A percentile compares a stretch with the other conserved stretches of the same genome.
These are phyloP conservation scores for Tribolium freemani DNA, from an alignment of 2,888 invertebrate genomes.

Conservation along the genomic window DNA sequence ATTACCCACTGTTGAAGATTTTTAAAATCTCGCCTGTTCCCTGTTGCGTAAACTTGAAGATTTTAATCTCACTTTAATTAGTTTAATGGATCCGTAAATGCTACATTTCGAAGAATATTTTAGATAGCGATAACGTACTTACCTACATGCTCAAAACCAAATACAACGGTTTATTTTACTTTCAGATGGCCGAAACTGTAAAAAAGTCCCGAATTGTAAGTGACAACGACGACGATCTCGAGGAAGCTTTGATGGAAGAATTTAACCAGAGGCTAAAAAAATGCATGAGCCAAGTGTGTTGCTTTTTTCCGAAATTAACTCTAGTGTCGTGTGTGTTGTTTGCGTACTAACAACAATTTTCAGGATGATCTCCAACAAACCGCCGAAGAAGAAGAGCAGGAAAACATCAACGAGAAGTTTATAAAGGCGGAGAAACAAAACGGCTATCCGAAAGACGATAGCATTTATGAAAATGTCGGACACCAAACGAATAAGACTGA, in stretches of 20 bases:
- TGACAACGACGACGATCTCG: constrained; percentile 61
- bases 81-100: constrained; percentile 15
- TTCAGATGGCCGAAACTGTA: constrained; percentile 68
- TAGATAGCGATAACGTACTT: background rate
- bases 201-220: constrained; percentile 68
- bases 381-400: constrained; percentile 52
- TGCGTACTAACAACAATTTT: constrained; percentile 57
- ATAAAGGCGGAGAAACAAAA: constrained; percentile 57
- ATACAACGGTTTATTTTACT: background rate
- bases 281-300: constrained; percentile 68
- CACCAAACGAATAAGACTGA: constrained; percentile 56
- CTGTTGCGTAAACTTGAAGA: constrained; percentile 23
- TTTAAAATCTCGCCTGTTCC: background rate
- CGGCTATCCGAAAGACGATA: constrained; percentile 41
- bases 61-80: constrained; percentile 27
- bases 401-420: constrained; percentile 54
- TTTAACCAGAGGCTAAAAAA: constrained; percentile 68
- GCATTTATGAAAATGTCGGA: constrained; percentile 55
- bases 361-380: constrained; percentile 60
- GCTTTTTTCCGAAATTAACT: constrained; percentile 44
- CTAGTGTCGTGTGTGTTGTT: constrained; percentile 11
- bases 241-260: constrained; percentile 67
- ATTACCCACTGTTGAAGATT: background rate
- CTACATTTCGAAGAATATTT: constrained; percentile 1
- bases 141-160: background rate